Conservation (phyloP, 1,140 invertebrate species). For the Sesamia nonagrioides region DNA sequence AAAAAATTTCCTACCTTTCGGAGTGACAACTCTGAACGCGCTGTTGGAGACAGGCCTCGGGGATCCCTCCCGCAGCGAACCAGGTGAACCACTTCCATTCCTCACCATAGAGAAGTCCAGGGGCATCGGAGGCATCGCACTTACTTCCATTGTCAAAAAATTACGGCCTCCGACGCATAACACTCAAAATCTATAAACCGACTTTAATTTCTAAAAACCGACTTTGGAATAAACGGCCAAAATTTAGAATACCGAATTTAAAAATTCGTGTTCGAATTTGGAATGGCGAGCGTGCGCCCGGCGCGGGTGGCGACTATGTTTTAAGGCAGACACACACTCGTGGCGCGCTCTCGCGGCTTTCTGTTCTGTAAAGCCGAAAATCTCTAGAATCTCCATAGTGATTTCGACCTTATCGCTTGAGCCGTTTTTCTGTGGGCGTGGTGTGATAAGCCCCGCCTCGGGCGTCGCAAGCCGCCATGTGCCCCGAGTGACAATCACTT, state of each 20-base stretch:
- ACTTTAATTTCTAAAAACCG: slow-evolving; percentile 3
- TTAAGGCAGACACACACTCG: slow-evolving; percentile 78
- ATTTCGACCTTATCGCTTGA: slow-evolving; percentile 80
- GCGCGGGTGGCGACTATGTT: slow-evolving; percentile 76
- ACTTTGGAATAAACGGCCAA: background rate
- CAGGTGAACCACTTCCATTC: slow-evolving; percentile 72
- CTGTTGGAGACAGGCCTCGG: slow-evolving; percentile 83
- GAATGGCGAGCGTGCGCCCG: slow-evolving; percentile 75
- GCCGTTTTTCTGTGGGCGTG: slow-evolving; percentile 71
- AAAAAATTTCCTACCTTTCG: slow-evolving; percentile 75
- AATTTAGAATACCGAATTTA: slow-evolving; percentile 51
- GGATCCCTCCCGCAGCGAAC: slow-evolving; percentile 70
- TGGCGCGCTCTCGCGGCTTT: slow-evolving; percentile 60
- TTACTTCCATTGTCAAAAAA: slow-evolving; percentile 84
- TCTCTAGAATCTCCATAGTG: slow-evolving; percentile 72
- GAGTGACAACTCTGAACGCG: slow-evolving; percentile 86
- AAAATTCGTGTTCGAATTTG: slow-evolving; percentile 62
- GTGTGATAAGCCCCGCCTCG: slow-evolving; percentile 70
- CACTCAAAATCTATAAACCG: slow-evolving; percentile 46
- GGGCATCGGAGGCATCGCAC: slow-evolving; percentile 87
- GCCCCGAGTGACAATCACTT: slow-evolving; percentile 84
- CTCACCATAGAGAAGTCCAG: slow-evolving; percentile 87
- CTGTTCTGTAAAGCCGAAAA: slow-evolving; percentile 76
- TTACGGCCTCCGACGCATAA: slow-evolving; percentile 55
- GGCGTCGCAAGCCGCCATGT: slow-evolving; percentile 74